These are phyloP conservation scores for Drosophila anomalata DNA, from an alignment of 2,888 invertebrate species.

Conservation along the genomic window DNA sequence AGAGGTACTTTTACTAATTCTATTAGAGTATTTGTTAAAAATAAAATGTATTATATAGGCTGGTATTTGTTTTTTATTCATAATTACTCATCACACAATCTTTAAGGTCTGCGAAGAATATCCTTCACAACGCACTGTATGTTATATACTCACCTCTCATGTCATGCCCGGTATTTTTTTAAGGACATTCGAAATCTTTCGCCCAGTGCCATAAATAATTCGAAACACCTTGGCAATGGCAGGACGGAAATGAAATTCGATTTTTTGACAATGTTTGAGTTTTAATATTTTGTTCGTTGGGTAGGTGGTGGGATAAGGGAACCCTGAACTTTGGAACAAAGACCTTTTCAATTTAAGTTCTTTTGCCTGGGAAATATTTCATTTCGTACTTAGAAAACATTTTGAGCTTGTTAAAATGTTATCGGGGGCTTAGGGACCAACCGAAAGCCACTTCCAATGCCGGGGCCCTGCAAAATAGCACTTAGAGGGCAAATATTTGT, in stretches of 20 bases:
- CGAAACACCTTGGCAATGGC: slow-evolving; percentile 37
- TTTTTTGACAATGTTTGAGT: slow-evolving; percentile 27
- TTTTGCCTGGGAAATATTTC: slow-evolving; percentile 43
- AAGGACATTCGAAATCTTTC: slow-evolving; percentile 15
- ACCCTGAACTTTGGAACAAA: slow-evolving; percentile 31
- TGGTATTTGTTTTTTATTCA: too few relatives aligned
- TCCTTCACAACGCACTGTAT: background rate
- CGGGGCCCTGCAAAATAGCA: slow-evolving; percentile 15
- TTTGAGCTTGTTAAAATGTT: slow-evolving; percentile 39
- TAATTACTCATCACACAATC: background rate
- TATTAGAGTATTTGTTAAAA: background rate
- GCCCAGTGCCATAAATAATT: slow-evolving; percentile 28
- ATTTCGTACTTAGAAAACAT: slow-evolving; percentile 38
- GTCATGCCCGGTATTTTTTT: background rate
- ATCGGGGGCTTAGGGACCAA: slow-evolving; percentile 27
- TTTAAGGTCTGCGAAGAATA: background rate
- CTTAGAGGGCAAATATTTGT: slow-evolving; percentile 54
- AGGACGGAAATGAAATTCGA: slow-evolving; percentile 44
- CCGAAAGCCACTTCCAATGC: slow-evolving; percentile 1
- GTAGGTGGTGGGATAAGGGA: background rate
- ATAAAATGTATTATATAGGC: too few relatives aligned
- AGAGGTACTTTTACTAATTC: background rate
- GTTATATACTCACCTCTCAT: background rate
- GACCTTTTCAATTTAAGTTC: slow-evolving; percentile 39
- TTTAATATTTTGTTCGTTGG: background rate